phyloP scores from a whole-genome alignment of 2,888 invertebrate genomes.

The Calameuta idolon region DNA sequence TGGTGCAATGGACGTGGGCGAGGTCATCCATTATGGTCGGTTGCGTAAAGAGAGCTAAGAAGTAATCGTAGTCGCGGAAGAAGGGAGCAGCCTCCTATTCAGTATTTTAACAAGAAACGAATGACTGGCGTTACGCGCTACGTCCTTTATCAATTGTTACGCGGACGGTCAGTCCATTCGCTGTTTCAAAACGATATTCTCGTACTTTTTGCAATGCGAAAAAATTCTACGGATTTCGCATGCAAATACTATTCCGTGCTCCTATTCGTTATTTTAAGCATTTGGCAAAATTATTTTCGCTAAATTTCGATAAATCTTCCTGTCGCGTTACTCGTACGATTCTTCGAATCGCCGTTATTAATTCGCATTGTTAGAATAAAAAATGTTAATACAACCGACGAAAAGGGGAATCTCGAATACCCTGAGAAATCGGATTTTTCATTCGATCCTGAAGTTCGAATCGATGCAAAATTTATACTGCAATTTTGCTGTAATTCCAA shows the following conservation, averaged over 20 bases:
- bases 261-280: background rate
- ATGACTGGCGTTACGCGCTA: background rate
- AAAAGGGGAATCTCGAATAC: no score
- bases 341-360: background rate
- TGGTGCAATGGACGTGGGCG: constrained; percentile 6
- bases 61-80: background rate
- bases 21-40: constrained; percentile 1
- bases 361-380: background rate
- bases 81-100: background rate
- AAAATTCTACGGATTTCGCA: background rate
- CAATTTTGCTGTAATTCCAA: background rate
- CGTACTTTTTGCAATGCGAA: background rate
- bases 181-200: background rate
- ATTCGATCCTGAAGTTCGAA: no score
- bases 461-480: background rate
- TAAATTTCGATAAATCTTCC: background rate
- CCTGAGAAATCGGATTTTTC: no score
- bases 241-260: background rate
- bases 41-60: constrained; percentile 4
- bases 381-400: background rate
- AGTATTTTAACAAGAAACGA: background rate
- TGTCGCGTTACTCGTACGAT: background rate
- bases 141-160: background rate
- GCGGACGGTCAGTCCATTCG: background rate
- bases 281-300: background rate